Conservation (phyloP, 2,888 invertebrate genomes). For the Andrena camellia region DNA sequence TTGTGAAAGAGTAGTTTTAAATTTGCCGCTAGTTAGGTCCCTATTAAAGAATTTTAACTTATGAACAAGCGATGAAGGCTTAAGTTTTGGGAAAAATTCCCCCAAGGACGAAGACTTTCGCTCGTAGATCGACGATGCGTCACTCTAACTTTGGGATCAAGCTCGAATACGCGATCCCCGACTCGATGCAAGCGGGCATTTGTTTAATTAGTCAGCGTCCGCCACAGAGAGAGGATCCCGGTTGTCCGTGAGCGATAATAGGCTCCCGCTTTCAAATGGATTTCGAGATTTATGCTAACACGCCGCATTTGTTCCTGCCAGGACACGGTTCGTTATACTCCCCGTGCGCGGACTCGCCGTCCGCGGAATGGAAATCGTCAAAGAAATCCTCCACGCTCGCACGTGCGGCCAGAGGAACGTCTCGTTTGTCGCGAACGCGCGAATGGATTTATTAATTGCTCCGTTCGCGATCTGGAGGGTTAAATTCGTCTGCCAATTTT, state of each 20-base stretch:
- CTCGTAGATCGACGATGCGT: neutral
- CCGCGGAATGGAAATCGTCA: constrained; percentile 61
- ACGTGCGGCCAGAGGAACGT: constrained; percentile 35
- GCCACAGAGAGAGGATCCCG: constrained; percentile 69
- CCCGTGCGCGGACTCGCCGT: constrained; percentile 50
- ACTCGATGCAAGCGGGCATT: constrained; percentile 77
- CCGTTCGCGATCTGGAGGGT: constrained; percentile 29
- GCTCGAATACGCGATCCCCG: constrained; percentile 77
- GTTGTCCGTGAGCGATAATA: constrained; percentile 77
- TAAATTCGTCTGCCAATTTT: constrained; percentile 4
- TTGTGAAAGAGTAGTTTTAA: no score
- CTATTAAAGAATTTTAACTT: constrained; percentile 1
- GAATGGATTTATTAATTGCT: constrained; percentile 55
- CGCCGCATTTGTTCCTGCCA: constrained; percentile 82
- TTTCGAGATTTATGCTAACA: constrained; percentile 85
- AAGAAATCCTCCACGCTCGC: constrained; percentile 58
- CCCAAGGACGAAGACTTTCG: neutral
- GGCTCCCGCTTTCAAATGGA: constrained; percentile 84
- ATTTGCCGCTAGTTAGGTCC: no score
- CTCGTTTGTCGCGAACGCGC: constrained; percentile 51
- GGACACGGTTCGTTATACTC: constrained; percentile 55
- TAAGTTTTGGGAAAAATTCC: neutral
- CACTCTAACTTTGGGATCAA: constrained; percentile 67
- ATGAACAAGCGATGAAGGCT: neutral
- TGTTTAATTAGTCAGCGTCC: constrained; percentile 81